Conservation (phyloP, 2,113 vertebrate species). For the Tichodroma muraria region DNA sequence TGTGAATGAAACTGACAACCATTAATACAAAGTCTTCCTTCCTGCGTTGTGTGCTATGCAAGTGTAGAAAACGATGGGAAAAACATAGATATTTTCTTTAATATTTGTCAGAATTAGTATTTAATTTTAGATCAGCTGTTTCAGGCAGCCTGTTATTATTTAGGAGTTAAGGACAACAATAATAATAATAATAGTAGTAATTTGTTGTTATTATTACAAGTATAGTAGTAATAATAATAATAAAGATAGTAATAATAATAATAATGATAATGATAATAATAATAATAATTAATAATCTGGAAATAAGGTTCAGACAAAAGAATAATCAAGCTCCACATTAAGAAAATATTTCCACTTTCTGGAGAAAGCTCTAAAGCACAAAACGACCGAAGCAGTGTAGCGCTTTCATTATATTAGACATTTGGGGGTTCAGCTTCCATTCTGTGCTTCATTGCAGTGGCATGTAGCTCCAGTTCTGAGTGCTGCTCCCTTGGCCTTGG, state of each 20-base stretch:
- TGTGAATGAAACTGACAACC: not conserved
- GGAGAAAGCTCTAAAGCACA: not conserved
- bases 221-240: not conserved
- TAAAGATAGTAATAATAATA: no score
- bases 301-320: not conserved
- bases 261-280: not conserved
- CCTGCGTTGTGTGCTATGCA: not conserved
- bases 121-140: not conserved
- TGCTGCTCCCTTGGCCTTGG: not conserved
- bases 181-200: no score
- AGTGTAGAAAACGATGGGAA: not conserved
- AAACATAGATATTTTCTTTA: not conserved
- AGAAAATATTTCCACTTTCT: not conserved
- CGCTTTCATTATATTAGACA: not conserved
- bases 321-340: not conserved
- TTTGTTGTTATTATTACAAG: not conserved
- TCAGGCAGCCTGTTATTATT: not conserved
- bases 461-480: not conserved
- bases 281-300: not conserved
- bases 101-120: not conserved
- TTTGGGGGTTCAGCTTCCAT: not conserved
- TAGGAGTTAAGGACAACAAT: not conserved
- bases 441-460: slow-evolving; percentile 1
- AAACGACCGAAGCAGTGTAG: not conserved
- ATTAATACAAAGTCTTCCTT: not conserved